A percentile compares a stretch with the other conserved stretches of the same genome.
These are phyloP conservation scores for Pomacea maculata DNA, from an alignment of 1,140 invertebrate genomes.

Conservation along the genomic window DNA sequence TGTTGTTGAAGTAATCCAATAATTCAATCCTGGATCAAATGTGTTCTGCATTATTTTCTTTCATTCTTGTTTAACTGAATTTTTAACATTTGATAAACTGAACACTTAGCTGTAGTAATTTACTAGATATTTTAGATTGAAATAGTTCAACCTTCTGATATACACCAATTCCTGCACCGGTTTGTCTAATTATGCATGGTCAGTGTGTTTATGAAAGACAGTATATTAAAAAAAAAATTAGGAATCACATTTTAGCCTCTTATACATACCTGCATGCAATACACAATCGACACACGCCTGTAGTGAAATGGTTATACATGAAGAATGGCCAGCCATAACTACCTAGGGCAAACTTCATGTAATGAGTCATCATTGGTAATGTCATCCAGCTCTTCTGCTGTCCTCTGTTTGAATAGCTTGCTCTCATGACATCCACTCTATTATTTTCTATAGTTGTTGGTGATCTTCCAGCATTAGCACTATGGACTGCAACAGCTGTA, in stretches of 20 bases:
- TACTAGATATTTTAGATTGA: too few relatives aligned
- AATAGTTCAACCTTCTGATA: too few relatives aligned
- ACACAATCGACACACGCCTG: conserved; percentile 76
- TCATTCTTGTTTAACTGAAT: too few relatives aligned
- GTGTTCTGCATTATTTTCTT: too few relatives aligned
- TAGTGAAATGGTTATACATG: conserved; percentile 76
- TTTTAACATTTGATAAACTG: too few relatives aligned
- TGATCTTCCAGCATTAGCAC: not conserved
- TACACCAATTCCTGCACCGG: too few relatives aligned
- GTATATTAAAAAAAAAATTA: not conserved
- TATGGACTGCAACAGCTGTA: conserved; percentile 58
- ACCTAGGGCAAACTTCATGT: conserved; percentile 80
- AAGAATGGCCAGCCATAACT: conserved; percentile 93
- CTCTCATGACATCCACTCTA: not conserved
- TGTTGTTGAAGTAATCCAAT: too few relatives aligned
- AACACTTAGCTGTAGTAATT: too few relatives aligned
- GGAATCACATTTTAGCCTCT: conserved; percentile 18
- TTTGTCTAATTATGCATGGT: too few relatives aligned
- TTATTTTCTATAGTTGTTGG: not conserved
- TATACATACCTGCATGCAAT: conserved; percentile 71
- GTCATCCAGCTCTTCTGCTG: conserved; percentile 77
- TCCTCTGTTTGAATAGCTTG: not conserved
- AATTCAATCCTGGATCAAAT: too few relatives aligned
- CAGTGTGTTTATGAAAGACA: too few relatives aligned
- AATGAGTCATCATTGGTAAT: conserved; percentile 76